Evolutionary conservation across 2,888 invertebrate species (phyloP), one percentile per base, ranked within the genome.

Genomic region (Mythimna vitellina): DNA sequence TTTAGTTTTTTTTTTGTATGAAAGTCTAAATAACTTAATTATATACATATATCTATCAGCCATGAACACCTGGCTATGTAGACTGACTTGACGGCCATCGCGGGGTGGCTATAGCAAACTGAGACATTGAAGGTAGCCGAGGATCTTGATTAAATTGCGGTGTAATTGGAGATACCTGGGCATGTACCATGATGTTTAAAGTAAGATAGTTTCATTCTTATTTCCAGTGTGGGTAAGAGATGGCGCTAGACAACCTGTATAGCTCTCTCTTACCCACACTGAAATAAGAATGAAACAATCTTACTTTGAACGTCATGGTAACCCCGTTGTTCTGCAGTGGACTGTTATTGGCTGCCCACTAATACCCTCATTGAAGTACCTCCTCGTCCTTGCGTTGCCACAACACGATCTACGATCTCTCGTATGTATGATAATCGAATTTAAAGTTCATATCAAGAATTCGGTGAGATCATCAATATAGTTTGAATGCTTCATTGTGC

Each of bases 401-500:
- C 61, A 71, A 69, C 51, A 56, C 53, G 42, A 65, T 73, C 61
- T 64, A 54, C 56, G 56, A 65, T 76, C 63, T 64, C 56, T 32
- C 66, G 58, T 38, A 64, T 51, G 46, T 70, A 71, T 70, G 74
- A 75, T 73, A 76, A 82, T 82, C 80, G 69, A 76, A 70, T 84
- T 81, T 76, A 73, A 80, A 81, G 80, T 84, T 82, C 81, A 78
- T 82, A 83, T 85, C 83, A 75, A 84, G 79, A 87, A 86, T 84
- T 86, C 75, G 77, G 84, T 88, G 88, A 89, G 87, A 85, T 89
- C 89, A 89, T 88, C 87, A 83, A 83, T 84, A 77, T 84, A 78
- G 80, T 67, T 71, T 75, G 78, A 85, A 87, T 84, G 85, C 76
- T 83, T 76, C 81, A 76, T 85, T 83, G 82, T 76, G 73, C 86